A percentile compares a stretch with the other conserved stretches of the same genome.
Evolutionary conservation across 2,113 vertebrate species (phyloP).

Genomic region (Pachyramphus minor): DNA sequence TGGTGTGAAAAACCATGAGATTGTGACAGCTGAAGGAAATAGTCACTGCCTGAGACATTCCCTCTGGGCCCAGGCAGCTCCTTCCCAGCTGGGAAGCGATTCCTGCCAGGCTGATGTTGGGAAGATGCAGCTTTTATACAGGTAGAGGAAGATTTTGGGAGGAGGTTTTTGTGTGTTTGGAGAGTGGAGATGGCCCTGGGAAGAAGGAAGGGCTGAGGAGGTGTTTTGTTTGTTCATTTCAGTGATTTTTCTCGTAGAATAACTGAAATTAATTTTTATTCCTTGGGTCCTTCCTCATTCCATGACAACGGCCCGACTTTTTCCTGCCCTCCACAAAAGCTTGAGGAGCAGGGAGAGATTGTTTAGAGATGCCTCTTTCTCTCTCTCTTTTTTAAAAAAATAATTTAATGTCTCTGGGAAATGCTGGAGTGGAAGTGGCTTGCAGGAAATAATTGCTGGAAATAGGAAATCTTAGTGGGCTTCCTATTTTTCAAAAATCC

Average conservation of each 20-base stretch:
- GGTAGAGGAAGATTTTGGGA: not conserved
- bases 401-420: not conserved
- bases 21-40: rapidly evolving
- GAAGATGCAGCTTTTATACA: rapidly evolving
- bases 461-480: not conserved
- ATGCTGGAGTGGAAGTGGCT: not conserved
- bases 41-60: rapidly evolving
- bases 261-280: not conserved
- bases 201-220: not conserved
- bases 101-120: not conserved
- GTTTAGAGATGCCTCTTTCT: not conserved
- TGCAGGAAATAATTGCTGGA: not conserved
- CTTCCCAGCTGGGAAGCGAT: not conserved
- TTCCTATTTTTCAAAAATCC: not conserved
- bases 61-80: not conserved
- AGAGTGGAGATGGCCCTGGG: not conserved
- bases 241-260: not conserved
- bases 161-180: no score
- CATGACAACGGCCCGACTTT: rapidly evolving
- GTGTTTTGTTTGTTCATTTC: rapidly evolving
- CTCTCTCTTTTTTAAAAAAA: no score
- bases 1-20: rapidly evolving
- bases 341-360: not conserved
- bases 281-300: rapidly evolving
- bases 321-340: not conserved